phyloP scores from a whole-genome alignment of 2,113 vertebrate genomes.

The Thermophis baileyi region DNA sequence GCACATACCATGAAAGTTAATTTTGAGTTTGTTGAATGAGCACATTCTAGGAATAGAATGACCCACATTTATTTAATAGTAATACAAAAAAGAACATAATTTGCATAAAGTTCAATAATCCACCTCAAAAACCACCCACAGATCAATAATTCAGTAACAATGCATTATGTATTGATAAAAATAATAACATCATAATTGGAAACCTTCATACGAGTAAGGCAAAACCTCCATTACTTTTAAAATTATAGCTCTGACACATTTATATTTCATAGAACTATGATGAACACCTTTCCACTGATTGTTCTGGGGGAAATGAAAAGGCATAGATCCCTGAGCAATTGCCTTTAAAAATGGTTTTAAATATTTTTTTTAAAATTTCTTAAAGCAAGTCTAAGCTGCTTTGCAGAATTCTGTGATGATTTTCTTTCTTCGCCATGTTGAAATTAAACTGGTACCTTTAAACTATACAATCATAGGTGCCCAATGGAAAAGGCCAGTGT shows the following conservation, averaged over 20 bases:
- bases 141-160: background rate
- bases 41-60: background rate
- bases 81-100: background rate
- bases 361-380: background rate
- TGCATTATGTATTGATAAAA: background rate
- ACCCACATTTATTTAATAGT: background rate
- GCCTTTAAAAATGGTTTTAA: background rate
- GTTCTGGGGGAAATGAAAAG: background rate
- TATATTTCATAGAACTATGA: background rate
- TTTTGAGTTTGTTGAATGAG: slow-evolving; percentile 8
- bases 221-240: background rate
- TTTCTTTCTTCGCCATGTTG: background rate
- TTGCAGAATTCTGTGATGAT: background rate
- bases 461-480: background rate
- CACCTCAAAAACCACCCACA: background rate
- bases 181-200: background rate
- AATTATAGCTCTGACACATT: background rate
- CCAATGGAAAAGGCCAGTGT: background rate
- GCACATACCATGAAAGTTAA: background rate
- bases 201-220: background rate
- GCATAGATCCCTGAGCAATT: background rate
- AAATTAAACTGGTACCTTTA: background rate
- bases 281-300: background rate
- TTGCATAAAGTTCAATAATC: background rate
- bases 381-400: background rate